Percentiles rank a stretch among this genome's conserved stretches.
phyloP scores from a whole-genome alignment of 2,113 vertebrate genomes.

The Psephotus haematonotus region DNA sequence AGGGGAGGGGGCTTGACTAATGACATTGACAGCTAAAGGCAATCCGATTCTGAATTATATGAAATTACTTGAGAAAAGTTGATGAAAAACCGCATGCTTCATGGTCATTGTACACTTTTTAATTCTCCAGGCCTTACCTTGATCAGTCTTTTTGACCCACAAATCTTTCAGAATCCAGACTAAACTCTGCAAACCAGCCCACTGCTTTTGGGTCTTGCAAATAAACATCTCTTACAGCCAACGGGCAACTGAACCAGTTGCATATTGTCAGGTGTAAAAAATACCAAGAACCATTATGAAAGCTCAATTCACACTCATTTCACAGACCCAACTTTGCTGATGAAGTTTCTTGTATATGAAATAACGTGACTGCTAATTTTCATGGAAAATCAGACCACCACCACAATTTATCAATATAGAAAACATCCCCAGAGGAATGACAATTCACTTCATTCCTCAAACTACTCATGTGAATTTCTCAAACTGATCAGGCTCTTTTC shows the following conservation, averaged over 20 bases:
- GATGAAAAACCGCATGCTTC: background rate
- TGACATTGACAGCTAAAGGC: background rate
- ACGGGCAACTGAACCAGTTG: background rate
- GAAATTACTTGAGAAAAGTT: background rate
- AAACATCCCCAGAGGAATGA: background rate
- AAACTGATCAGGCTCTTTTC: background rate
- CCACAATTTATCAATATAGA: background rate
- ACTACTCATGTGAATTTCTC: constrained; percentile 16
- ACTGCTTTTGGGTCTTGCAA: background rate
- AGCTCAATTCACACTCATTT: background rate
- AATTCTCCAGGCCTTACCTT: background rate
- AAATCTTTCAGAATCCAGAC: background rate
- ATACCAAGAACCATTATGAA: background rate
- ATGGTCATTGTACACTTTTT: background rate
- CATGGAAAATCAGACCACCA: background rate
- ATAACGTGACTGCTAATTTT: background rate
- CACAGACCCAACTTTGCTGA: background rate
- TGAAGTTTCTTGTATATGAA: background rate
- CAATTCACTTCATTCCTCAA: constrained; percentile 9
- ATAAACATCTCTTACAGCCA: background rate
- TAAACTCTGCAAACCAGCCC: background rate
- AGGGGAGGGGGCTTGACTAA: background rate
- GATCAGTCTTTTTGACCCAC: background rate
- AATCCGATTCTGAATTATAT: background rate
- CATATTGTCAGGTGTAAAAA: background rate